phyloP scores from a whole-genome alignment of 2,888 invertebrate species.

The Rotaria socialis region DNA sequence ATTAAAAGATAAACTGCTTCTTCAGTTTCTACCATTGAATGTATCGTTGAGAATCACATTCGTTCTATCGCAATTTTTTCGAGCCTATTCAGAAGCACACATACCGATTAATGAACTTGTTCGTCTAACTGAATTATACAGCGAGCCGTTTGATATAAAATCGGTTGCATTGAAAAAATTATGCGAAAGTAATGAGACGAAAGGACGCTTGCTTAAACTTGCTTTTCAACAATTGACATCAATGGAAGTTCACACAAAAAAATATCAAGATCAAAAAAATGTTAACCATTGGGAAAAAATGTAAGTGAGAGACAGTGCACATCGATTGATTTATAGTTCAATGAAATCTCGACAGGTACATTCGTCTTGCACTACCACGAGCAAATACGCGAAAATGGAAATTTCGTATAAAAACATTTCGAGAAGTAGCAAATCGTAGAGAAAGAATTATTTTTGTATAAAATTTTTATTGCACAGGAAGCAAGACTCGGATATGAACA shows the following conservation, averaged over 20 bases:
- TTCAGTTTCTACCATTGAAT: slow-evolving; percentile 56
- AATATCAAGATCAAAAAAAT: slow-evolving; percentile 55
- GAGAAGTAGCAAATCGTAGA: background rate
- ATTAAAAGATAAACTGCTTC: slow-evolving; percentile 57
- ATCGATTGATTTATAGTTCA: background rate
- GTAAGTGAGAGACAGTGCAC: slow-evolving; percentile 48
- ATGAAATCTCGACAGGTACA: slow-evolving; percentile 40
- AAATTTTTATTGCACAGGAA: background rate
- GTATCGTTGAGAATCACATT: slow-evolving; percentile 52
- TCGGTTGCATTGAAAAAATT: slow-evolving; percentile 57
- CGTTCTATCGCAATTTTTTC: slow-evolving; percentile 40
- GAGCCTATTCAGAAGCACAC: slow-evolving; percentile 52
- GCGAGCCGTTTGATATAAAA: slow-evolving; percentile 59
- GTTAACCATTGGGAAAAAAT: slow-evolving; percentile 59
- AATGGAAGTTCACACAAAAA: slow-evolving; percentile 57
- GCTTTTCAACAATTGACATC: slow-evolving; percentile 56
- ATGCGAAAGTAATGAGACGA: slow-evolving; percentile 57
- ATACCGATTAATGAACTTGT: slow-evolving; percentile 57
- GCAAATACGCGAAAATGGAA: slow-evolving; percentile 59
- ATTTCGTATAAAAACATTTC: slow-evolving; percentile 53
- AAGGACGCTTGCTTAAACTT: slow-evolving; percentile 57
- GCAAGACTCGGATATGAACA: slow-evolving; percentile 27
- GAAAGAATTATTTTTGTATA: slow-evolving; percentile 38
- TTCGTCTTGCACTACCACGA: slow-evolving; percentile 51
- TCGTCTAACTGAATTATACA: slow-evolving; percentile 56